Evolutionary conservation across 2,113 vertebrate genomes (phyloP), one percentile per base, ranked within the genome.

Genomic region (Formicarius rufipectus): DNA sequence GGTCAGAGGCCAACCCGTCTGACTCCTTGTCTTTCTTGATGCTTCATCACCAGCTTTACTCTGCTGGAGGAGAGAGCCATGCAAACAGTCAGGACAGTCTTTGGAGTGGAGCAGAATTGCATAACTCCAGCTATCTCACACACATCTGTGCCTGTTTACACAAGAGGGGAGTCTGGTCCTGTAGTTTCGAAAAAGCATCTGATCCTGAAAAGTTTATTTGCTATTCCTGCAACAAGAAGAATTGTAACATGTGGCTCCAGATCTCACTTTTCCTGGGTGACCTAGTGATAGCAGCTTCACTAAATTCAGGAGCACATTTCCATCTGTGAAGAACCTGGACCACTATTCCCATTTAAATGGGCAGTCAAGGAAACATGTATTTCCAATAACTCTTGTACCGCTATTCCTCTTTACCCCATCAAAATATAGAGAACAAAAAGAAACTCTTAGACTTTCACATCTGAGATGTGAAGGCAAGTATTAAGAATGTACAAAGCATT

Each of bases 201-300:
- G 52, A 74, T 68, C 71, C 33, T 52, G n/a, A 24, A 82, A 55
- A 79, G 33, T 17, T 67, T 55, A 35, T n/a, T 84, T 83, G 24
- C 24, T 56, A 47, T 44, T 79, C 53, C 49, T 76, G 31, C 67
- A 80, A n/a, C 14, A 71, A 69, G 16, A 69, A 69, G n/a, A 52
- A 35, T n/a, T 4, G 6, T n/a, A 56, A 35, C 52, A 14, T 27
- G 4, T 0, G 0, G 22, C 30, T 82, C n/a, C 66, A 60, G 37
- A 33, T 31, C 25, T n/a, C 17, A 9, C 49, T 83, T 64, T 83
- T 17, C 9, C 35, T 58, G 37, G 35, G 49, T 73, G 60, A 37
- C 13, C 35, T 30, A 62, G 35, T 24, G 56, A 66, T 2, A 56
- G 19, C 2, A 79, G 11, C 56, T 67, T 67, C 16, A 8, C 68